Evolutionary conservation across 2,113 vertebrate species (phyloP).

Genomic region (Ptyas mucosa): DNA sequence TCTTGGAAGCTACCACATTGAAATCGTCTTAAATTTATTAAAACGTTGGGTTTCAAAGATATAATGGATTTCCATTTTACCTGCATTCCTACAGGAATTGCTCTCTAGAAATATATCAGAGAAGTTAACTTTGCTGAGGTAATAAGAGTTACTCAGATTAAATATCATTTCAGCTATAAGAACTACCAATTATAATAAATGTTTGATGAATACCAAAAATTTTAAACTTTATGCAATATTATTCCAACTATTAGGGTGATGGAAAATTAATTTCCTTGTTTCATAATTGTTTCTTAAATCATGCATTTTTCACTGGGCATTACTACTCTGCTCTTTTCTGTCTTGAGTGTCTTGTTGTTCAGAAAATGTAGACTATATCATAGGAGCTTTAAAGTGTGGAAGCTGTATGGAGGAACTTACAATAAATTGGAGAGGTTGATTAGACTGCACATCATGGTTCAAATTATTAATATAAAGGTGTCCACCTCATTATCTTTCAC

Average conservation of each 20-base stretch:
- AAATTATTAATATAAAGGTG: neutral
- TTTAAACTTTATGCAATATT: neutral
- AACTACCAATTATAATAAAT: constrained; percentile 17
- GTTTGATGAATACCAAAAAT: neutral
- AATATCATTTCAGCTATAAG: neutral
- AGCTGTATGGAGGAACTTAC: neutral
- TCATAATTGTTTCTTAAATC: neutral
- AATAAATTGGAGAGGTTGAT: neutral
- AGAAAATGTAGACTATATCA: neutral
- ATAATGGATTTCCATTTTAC: constrained; percentile 22
- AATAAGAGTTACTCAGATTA: constrained; percentile 6
- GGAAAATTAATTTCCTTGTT: neutral
- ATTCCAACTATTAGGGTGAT: neutral
- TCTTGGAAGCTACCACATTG: constrained; percentile 17
- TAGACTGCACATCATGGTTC: neutral
- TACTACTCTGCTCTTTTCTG: neutral
- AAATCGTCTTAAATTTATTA: constrained; percentile 31
- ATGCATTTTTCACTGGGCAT: neutral
- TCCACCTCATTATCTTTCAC: neutral
- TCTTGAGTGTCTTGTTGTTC: neutral
- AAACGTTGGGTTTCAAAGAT: constrained; percentile 25
- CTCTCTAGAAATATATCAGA: constrained; percentile 19
- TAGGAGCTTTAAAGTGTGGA: neutral
- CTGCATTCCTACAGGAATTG: constrained; percentile 13
- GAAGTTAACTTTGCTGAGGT: neutral